Base-by-base conservation (phyloP, 2,113 vertebrate genomes). In the Brachyhypopomus occidentalis region DNA sequence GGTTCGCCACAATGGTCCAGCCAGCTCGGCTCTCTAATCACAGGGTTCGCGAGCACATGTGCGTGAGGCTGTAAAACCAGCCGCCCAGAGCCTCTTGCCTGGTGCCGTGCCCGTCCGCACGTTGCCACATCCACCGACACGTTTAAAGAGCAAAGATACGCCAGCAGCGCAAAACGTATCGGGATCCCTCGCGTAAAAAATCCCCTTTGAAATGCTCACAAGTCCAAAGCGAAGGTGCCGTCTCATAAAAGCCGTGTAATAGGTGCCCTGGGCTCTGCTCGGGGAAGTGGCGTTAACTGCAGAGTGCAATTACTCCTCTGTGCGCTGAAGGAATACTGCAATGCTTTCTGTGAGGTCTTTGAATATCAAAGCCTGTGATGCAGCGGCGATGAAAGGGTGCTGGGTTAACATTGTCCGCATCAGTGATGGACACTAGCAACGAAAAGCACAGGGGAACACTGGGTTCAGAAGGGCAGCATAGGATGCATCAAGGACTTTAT, bases 311-410 rank as follows among this genome's bases (percentile, higher is more conserved):
- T 85, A 85, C 60, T 77, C 72, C 41, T 41, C 72, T 79, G 2
- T 70, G 60, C 75, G 76, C 75, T 71, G 76, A 3, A 71, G 55
- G 63, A 77, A 70, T 23, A 75, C 48, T 34, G 8, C 25, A 63
- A 7, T 45, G 78, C 84, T 73, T 62, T 69, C 52, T 85, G 84
- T 86, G 84, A 86, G 81, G 84, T 83, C 84, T 83, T 22, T 48
- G 59, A 77, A 38, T 67, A 79, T 73, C 77, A 79, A 82, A 72
- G 34, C 8, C 27, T 20, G 5, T 73, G 22, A 56, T 23, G 48
- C 71, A 30, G 52, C 55, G 17, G 34, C 36, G 60, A 45, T 45
- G 66, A 71, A 45, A 71, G 77, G 52, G n/a, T 20, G 34, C 19
- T 70, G 9, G 45, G 22, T 69, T 30, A 38, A 34, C 14, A 19